These are phyloP conservation scores for Aldrovandia affinis DNA, from an alignment of 2,797 vertebrate genomes.

Conservation along the genomic window DNA sequence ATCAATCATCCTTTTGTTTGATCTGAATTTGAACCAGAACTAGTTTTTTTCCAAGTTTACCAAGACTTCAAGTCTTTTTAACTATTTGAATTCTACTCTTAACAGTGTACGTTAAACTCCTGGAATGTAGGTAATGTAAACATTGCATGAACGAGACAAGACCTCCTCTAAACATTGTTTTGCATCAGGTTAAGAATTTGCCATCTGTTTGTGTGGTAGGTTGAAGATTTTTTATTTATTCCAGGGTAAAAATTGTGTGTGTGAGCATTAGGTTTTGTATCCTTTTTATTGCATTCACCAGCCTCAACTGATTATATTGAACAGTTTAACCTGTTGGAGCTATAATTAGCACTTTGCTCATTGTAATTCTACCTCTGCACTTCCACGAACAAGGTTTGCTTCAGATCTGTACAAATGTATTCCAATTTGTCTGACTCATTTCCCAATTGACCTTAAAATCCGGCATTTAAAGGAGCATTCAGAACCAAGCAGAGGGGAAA, in stretches of 20 bases:
- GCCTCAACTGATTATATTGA: background rate
- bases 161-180: no score
- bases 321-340: background rate
- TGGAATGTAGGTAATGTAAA: no score
- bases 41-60: no score
- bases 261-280: no score
- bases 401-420: slow-evolving; percentile 4
- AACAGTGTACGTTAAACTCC: no score
- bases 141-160: no score
- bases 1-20: no score
- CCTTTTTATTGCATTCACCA: background rate
- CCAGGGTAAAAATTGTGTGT: background rate
- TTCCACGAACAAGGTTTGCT: background rate
- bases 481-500: background rate
- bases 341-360: background rate
- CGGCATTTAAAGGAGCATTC: background rate
- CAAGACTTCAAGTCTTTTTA: no score
- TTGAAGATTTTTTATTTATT: background rate
- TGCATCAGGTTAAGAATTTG: no score
- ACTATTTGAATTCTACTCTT: no score
- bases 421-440: background rate
- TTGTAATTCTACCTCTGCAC: background rate
- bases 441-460: background rate
- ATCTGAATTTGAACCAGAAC: no score
- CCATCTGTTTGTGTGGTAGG: background rate